Conservation (phyloP, 2,888 invertebrate genomes). For the Camponotus fellah region DNA sequence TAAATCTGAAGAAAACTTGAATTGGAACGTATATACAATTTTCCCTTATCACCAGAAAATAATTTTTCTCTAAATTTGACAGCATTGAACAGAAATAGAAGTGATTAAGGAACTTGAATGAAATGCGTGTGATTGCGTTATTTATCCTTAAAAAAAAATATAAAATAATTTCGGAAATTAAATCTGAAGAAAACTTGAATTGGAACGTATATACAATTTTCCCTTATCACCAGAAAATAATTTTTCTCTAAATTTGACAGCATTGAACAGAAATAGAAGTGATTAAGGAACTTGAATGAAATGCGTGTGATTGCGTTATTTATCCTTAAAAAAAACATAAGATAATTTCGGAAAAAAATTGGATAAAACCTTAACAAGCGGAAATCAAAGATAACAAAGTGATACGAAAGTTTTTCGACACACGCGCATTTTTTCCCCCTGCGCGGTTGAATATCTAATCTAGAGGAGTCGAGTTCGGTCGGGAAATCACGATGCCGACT, state of each 20-base stretch:
- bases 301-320: not conserved
- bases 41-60: not conserved
- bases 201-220: not conserved
- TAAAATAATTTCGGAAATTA: too few species aligned
- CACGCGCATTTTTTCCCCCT: not conserved
- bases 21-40: not conserved
- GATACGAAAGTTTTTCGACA: constrained; percentile 29
- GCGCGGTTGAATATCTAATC: constrained; percentile 43
- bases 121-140: not conserved
- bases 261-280: not conserved
- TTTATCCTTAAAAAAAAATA: too few species aligned
- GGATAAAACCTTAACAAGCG: not conserved
- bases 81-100: not conserved
- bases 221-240: not conserved
- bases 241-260: not conserved
- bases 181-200: not conserved
- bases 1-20: not conserved
- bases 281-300: not conserved
- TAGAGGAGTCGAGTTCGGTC: constrained; percentile 56
- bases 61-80: not conserved
- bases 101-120: not conserved
- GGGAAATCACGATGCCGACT: constrained; percentile 65
- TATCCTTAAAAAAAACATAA: not conserved
- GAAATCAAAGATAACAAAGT: constrained; percentile 15
- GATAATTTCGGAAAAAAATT: not conserved